Base-by-base conservation (phyloP, 2,113 vertebrate genomes). In the Pseudopodoces humilis region DNA sequence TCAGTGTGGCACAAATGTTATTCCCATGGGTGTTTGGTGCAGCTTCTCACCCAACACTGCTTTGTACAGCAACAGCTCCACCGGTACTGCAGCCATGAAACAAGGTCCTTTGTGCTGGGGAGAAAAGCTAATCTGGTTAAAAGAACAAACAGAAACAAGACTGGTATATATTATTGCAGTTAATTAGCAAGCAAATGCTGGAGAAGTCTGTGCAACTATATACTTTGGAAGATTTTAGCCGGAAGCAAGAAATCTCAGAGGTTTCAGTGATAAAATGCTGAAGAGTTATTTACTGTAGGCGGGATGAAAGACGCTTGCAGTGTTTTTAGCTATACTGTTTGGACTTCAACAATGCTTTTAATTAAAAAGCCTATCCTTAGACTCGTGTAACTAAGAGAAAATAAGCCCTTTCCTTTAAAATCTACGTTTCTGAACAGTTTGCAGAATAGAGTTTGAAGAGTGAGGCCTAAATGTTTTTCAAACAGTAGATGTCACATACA, bases 1-100 rank as follows among this genome's bases (percentile, higher is more conserved):
- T 37, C 2, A 2, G 17, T 28, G 23, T 0, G 0, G 30, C 20
- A 1, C 37, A 64, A 11, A 52, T 11, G 31, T 64, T 65, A 15
- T 50, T 41, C 53, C 9, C 1, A 5, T 15, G 24, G 7, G 2
- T 69, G 13, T 19, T 20, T 28, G 44, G 35, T 28, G 78, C 33
- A 41, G 70, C 15, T 80, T 49, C 78, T 86, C 7, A 2, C 27
- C 46, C 27, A 22, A 2, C 2, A 1, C n/a, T 33, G 15, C 62
- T 63, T 52, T 56, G 44, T 35, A 9, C 52, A 74, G 62, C 55
- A 78, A 4, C 20, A 31, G 50, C 41, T 77, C 33, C 15, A 18
- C 17, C 44, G 15, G 22, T 8, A 8, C 37, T 41, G 62, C 74
- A 76, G 53, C 67, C 67, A 1, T 17, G 55, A 28, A 88, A 62